phyloP scores from a whole-genome alignment of 2,113 vertebrate genomes.

The Cariama cristata region DNA sequence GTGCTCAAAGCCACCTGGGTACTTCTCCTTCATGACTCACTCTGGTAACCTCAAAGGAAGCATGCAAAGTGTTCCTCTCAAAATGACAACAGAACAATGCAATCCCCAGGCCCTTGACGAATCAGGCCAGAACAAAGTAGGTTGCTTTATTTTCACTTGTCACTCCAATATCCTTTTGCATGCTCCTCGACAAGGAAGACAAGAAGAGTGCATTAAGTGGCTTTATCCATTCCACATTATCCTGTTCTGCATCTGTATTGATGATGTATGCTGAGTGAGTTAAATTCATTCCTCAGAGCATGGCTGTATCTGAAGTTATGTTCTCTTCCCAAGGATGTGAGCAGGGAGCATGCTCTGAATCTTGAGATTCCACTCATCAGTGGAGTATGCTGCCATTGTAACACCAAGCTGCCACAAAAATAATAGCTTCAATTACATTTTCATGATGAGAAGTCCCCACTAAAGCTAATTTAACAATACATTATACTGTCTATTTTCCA shows the following conservation, averaged over 20 bases:
- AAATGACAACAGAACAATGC: background rate
- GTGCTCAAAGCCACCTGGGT: conserved; percentile 6
- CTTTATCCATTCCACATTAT: background rate
- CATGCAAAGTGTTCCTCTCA: background rate
- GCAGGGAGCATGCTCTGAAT: background rate
- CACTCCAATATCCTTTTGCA: background rate
- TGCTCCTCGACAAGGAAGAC: background rate
- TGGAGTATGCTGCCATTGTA: background rate
- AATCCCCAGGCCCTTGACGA: background rate
- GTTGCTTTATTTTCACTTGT: background rate
- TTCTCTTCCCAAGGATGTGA: background rate
- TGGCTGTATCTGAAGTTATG: background rate
- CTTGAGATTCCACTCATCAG: background rate
- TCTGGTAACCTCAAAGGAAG: background rate
- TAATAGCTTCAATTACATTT: background rate
- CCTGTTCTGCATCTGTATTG: background rate
- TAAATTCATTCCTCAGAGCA: background rate
- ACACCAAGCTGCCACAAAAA: background rate
- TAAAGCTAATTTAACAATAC: background rate
- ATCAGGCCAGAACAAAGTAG: background rate
- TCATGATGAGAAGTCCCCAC: background rate
- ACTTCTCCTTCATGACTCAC: background rate
- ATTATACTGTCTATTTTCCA: background rate
- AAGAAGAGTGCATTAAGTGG: background rate
- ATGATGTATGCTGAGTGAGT: background rate